A percentile compares a stretch with the other conserved stretches of the same genome.
Conservation (phyloP, 1,140 invertebrate species). For the Drosophila burlai region DNA sequence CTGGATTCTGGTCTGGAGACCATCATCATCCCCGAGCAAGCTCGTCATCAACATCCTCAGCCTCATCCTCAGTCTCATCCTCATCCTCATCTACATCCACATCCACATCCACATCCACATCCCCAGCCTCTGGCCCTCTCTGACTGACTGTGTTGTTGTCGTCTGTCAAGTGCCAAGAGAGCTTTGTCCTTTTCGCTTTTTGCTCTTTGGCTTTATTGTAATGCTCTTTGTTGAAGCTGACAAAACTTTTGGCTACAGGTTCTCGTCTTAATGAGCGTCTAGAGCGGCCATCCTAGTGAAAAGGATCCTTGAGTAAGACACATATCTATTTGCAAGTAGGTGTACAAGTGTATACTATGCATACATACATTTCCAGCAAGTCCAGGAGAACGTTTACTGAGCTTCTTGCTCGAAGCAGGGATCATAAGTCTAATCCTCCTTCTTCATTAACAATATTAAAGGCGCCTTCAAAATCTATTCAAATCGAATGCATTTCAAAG, state of each 20-base stretch:
- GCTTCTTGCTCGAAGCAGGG: neutral
- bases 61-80: neutral
- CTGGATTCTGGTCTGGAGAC: conserved; percentile 13
- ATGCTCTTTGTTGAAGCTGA: conserved; percentile 38
- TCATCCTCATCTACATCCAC: neutral
- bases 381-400: neutral
- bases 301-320: conserved; percentile 2
- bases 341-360: neutral
- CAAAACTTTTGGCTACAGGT: conserved; percentile 43
- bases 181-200: conserved; percentile 59
- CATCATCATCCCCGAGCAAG: conserved; percentile 13
- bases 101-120: neutral
- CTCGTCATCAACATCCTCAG: conserved; percentile 24
- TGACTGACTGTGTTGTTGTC: conserved; percentile 16
- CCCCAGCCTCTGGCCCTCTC: conserved; percentile 3
- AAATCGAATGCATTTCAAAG: neutral
- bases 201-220: conserved; percentile 36
- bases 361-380: too few relatives aligned
- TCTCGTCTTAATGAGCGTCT: conserved; percentile 30
- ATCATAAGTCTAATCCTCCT: neutral
- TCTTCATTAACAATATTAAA: neutral
- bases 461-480: neutral
- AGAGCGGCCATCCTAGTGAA: neutral
- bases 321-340: neutral
- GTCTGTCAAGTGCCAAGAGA: conserved; percentile 74